These are phyloP conservation scores for Lepidocyrtoides sp. DNA, from an alignment of 2,888 invertebrate species.

Conservation along the genomic window DNA sequence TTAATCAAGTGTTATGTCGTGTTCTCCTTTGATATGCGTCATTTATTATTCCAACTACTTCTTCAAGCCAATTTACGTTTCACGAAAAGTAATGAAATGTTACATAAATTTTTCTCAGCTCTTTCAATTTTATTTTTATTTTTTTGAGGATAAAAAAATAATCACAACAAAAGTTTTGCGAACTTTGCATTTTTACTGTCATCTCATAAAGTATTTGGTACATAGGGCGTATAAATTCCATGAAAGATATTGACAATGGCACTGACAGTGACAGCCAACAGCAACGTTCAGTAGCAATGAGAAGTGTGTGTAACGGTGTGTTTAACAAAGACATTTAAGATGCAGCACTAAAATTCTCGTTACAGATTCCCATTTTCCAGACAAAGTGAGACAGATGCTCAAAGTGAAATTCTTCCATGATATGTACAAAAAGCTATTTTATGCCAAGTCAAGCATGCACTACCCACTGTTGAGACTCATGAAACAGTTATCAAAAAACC, in stretches of 20 bases:
- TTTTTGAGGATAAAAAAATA: background rate
- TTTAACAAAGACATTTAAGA: no score
- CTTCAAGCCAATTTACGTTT: conserved; percentile 7
- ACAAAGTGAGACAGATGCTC: conserved; percentile 89
- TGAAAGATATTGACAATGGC: no score
- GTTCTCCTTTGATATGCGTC: conserved; percentile 30
- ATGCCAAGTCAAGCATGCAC: conserved; percentile 78
- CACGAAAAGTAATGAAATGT: conserved; percentile 8
- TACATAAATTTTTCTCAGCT: background rate
- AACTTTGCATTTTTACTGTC: no score
- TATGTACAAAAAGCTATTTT: conserved; percentile 88
- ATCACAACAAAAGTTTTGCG: no score
- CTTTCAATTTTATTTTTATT: background rate
- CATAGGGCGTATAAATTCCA: no score
- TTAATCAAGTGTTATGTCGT: conserved; percentile 13
- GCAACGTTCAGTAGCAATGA: no score
- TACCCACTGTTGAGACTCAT: conserved; percentile 84
- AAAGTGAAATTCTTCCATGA: conserved; percentile 89
- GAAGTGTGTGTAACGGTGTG: no score
- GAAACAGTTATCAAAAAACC: conserved; percentile 80
- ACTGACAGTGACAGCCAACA: no score
- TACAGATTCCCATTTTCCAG: conserved; percentile 89
- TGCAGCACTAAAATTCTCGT: no score
- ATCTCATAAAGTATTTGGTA: no score
- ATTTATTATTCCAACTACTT: conserved; percentile 14